A percentile compares a stretch with the other conserved stretches of the same genome.
Evolutionary conservation across 2,113 vertebrate species (phyloP).

Genomic region (Ranitomeya variabilis): DNA sequence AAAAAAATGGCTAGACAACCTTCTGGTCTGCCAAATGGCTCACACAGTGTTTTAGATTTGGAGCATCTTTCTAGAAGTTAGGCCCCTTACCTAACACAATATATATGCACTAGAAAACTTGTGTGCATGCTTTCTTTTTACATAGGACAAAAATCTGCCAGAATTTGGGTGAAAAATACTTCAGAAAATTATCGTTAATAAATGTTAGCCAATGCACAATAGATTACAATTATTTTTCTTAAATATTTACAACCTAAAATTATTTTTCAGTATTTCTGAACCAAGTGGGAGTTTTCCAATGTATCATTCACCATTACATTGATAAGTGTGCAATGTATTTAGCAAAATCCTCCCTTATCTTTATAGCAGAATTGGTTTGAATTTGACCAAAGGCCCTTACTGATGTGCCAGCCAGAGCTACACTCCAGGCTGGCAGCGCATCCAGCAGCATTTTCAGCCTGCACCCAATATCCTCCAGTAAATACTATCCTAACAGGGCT

Average conservation of each 20-base stretch:
- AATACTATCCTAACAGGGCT: conserved; percentile 17
- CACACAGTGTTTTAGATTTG: too few relatives aligned
- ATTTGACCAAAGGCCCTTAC: background rate
- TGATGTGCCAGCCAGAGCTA: background rate
- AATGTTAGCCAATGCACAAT: background rate
- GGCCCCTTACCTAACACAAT: too few relatives aligned
- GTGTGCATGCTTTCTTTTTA: too few relatives aligned
- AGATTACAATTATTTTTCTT: background rate
- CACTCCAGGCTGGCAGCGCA: background rate
- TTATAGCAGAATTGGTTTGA: background rate
- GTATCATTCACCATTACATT: background rate
- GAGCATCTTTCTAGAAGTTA: too few relatives aligned
- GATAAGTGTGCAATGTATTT: too few relatives aligned
- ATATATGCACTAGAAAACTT: too few relatives aligned
- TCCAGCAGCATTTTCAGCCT: background rate
- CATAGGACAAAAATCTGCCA: too few relatives aligned
- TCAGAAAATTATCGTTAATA: too few relatives aligned
- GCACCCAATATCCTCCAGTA: background rate
- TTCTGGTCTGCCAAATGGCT: too few relatives aligned
- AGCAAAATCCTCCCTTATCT: background rate
- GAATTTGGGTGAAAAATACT: too few relatives aligned
- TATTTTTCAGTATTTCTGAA: background rate
- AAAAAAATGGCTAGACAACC: too few relatives aligned
- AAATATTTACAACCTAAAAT: background rate
- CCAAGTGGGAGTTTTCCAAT: background rate